Conservation (phyloP, 2,797 vertebrate genomes). For the Valencia hispanica region DNA sequence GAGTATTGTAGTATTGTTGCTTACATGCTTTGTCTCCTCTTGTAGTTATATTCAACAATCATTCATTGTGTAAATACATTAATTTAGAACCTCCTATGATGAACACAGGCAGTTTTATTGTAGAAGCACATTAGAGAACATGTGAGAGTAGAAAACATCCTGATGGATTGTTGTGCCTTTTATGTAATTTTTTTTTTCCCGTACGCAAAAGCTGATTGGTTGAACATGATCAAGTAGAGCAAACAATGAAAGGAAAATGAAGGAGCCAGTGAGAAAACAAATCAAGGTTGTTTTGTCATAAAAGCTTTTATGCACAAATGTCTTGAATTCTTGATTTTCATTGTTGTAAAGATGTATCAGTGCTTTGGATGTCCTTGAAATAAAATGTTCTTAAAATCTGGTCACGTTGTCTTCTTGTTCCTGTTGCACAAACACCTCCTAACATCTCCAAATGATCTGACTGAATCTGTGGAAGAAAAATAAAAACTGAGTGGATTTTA, state of each 20-base stretch:
- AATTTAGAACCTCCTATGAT: not conserved
- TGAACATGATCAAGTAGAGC: not conserved
- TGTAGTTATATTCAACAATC: not conserved
- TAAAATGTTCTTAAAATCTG: slow-evolving; percentile 41
- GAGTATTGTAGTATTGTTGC: not conserved
- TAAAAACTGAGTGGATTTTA: not conserved
- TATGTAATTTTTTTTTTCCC: not conserved
- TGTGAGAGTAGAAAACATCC: not conserved
- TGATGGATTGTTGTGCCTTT: slow-evolving; percentile 7
- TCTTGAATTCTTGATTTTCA: slow-evolving; percentile 18
- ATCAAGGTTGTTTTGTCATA: not conserved
- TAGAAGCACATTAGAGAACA: not conserved
- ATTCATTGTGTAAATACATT: not conserved
- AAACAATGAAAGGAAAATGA: too few relatives aligned
- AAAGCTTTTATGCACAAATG: slow-evolving; percentile 4
- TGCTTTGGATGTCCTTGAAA: slow-evolving; percentile 42
- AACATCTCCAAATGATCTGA: not conserved
- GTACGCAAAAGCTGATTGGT: not conserved
- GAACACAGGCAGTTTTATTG: not conserved
- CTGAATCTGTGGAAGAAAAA: not conserved
- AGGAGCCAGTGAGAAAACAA: too few relatives aligned
- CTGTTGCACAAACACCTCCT: not conserved
- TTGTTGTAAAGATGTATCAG: slow-evolving; percentile 28
- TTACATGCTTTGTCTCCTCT: slow-evolving; percentile 1
- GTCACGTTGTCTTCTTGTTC: not conserved